phyloP scores from a whole-genome alignment of 2,797 vertebrate species.

The Melanotaenia pygmaea region DNA sequence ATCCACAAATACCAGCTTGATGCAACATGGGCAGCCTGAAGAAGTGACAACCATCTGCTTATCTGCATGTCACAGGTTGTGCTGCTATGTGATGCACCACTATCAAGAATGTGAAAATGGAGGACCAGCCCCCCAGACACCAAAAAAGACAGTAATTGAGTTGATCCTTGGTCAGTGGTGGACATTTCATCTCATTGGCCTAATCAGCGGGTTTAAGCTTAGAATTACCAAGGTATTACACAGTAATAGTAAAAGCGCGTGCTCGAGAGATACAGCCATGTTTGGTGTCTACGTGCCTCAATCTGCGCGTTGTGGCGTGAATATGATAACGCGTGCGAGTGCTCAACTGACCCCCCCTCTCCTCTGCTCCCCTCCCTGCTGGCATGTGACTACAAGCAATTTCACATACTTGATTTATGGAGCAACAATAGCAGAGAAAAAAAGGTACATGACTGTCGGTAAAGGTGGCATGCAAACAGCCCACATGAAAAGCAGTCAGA shows the following conservation, averaged over 20 bases:
- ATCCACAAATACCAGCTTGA: not conserved
- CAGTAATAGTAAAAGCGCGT: conserved; percentile 24
- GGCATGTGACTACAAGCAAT: conserved; percentile 57
- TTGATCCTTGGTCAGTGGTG: conserved; percentile 54
- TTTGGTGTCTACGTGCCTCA: conserved; percentile 37
- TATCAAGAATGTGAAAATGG: conserved; percentile 44
- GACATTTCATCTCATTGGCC: conserved; percentile 62
- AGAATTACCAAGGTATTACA: conserved; percentile 56
- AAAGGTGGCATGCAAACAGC: conserved; percentile 9
- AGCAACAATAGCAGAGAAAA: not conserved
- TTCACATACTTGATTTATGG: conserved; percentile 20
- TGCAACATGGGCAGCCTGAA: not conserved
- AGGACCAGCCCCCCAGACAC: conserved; percentile 28
- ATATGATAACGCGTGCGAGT: conserved; percentile 33
- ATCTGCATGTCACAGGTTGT: conserved; percentile 34
- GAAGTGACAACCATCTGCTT: conserved; percentile 14
- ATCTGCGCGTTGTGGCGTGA: conserved; percentile 25
- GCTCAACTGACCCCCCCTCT: conserved; percentile 15
- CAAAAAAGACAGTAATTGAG: conserved; percentile 31
- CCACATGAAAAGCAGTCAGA: conserved; percentile 11
- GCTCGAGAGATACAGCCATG: conserved; percentile 26
- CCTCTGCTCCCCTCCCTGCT: not conserved
- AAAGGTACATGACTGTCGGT: not conserved
- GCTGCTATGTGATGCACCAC: conserved; percentile 48
- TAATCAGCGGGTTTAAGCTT: conserved; percentile 53